These are phyloP conservation scores for Arothron firmamentum DNA, from an alignment of 2,113 vertebrate genomes.

Conservation along the genomic window DNA sequence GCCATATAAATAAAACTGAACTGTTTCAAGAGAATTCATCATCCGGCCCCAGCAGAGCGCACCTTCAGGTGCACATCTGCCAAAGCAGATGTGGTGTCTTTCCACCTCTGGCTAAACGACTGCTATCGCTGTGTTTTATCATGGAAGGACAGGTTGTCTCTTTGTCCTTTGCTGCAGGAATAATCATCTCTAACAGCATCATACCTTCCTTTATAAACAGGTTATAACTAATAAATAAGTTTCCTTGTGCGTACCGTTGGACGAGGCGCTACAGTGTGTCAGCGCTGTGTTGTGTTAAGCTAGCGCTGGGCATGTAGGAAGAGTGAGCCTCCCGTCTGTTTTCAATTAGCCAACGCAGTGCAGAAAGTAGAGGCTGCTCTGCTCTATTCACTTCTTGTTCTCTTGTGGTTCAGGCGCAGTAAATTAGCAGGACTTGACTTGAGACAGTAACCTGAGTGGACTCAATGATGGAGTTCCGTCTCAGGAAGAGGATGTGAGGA, in stretches of 20 bases:
- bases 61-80: constrained; percentile 54
- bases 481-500: constrained; percentile 1
- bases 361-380: constrained; percentile 65
- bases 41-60: constrained; percentile 53
- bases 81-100: constrained; percentile 61
- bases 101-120: constrained; percentile 61
- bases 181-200: constrained; percentile 18
- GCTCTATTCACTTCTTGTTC: constrained; percentile 45
- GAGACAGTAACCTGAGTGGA: constrained; percentile 34
- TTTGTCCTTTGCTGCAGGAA: constrained; percentile 43
- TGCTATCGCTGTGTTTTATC: constrained; percentile 39
- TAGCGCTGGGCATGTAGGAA: constrained; percentile 16
- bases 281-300: constrained; percentile 39
- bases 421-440: constrained; percentile 27
- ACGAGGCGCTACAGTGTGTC: not conserved
- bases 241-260: too few species aligned
- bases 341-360: constrained; percentile 72
- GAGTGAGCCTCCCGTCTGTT: constrained; percentile 68
- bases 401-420: constrained; percentile 27
- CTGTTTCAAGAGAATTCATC: not conserved
- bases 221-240: not conserved
- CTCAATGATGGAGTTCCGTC: constrained; percentile 43
- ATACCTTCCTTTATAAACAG: constrained; percentile 31
- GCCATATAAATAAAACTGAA: too few species aligned
- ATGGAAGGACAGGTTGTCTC: constrained; percentile 45